A percentile compares a stretch with the other conserved stretches of the same genome.
phyloP scores from a whole-genome alignment of 2,888 invertebrate species.

The Ennomos fuscantarius region DNA sequence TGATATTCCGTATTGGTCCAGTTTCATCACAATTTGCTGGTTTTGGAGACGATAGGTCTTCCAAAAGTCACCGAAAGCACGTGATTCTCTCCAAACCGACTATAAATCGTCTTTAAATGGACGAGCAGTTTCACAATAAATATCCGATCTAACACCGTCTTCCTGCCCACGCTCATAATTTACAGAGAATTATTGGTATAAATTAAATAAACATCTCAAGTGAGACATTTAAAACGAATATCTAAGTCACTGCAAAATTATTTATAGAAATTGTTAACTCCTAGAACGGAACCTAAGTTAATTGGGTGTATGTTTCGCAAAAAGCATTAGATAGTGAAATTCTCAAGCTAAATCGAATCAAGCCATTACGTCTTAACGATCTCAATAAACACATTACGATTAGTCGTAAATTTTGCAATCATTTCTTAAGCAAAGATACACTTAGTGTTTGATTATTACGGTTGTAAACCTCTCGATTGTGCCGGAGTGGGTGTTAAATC shows the following conservation, averaged over 20 bases:
- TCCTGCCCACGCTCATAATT: conserved; percentile 80
- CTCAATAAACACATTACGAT: conserved; percentile 46
- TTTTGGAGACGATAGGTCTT: conserved; percentile 38
- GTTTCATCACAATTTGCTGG: conserved; percentile 37
- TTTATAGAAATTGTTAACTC: conserved; percentile 49
- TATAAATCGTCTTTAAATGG: conserved; percentile 75
- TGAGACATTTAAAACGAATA: conserved; percentile 74
- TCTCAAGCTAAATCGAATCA: conserved; percentile 42
- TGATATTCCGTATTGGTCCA: conserved; percentile 25
- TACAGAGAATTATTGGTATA: conserved; percentile 78
- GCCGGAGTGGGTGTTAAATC: conserved; percentile 74
- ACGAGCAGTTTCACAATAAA: conserved; percentile 76
- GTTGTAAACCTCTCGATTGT: conserved; percentile 61
- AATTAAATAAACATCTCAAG: conserved; percentile 82
- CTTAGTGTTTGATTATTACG: conserved; percentile 61
- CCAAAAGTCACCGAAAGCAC: conserved; percentile 47
- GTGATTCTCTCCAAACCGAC: conserved; percentile 50
- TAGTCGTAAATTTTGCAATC: conserved; percentile 59
- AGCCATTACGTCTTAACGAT: conserved; percentile 43
- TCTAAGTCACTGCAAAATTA: conserved; percentile 66
- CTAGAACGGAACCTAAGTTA: conserved; percentile 44
- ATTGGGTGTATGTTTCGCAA: conserved; percentile 50
- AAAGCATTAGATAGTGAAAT: conserved; percentile 33
- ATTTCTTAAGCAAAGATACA: conserved; percentile 55
- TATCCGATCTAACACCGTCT: conserved; percentile 79